A percentile compares a stretch with the other conserved stretches of the same genome.
Conservation (phyloP, 2,888 invertebrate species). For the Drosophila pseudotakahashii region DNA sequence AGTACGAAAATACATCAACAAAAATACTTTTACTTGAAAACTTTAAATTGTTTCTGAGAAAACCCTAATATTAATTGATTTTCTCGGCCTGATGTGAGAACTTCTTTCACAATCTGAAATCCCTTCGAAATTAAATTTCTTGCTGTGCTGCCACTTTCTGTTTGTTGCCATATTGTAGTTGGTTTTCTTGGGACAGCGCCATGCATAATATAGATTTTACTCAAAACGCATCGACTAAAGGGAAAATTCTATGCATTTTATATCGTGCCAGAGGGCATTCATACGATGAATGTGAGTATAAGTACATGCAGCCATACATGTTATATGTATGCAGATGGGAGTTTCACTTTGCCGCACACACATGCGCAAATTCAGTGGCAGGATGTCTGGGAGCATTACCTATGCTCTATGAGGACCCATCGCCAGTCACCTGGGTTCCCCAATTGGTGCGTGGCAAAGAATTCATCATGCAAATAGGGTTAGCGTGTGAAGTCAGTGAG, state of each 20-base stretch:
- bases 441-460: conserved; percentile 57
- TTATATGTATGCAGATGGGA: conserved; percentile 59
- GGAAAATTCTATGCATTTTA: conserved; percentile 77
- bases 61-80: background rate
- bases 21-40: too few relatives aligned
- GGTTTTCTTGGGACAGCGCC: conserved; percentile 45
- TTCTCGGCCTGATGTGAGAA: background rate
- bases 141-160: background rate
- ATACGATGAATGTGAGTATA: conserved; percentile 21
- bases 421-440: conserved; percentile 15
- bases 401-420: conserved; percentile 32
- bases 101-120: background rate
- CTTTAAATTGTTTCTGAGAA: too few relatives aligned
- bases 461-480: conserved; percentile 64
- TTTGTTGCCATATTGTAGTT: conserved; percentile 17
- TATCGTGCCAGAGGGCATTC: conserved; percentile 61
- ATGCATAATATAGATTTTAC: conserved; percentile 73
- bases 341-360: conserved; percentile 44
- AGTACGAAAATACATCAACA: too few relatives aligned
- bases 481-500: conserved; percentile 18
- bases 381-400: conserved; percentile 33
- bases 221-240: conserved; percentile 69
- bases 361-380: conserved; percentile 11
- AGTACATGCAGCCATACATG: conserved; percentile 16
- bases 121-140: conserved; percentile 7